A percentile compares a stretch with the other conserved stretches of the same genome.
phyloP scores from a whole-genome alignment of 2,888 invertebrate genomes.

The Petrophora chlorosata region DNA sequence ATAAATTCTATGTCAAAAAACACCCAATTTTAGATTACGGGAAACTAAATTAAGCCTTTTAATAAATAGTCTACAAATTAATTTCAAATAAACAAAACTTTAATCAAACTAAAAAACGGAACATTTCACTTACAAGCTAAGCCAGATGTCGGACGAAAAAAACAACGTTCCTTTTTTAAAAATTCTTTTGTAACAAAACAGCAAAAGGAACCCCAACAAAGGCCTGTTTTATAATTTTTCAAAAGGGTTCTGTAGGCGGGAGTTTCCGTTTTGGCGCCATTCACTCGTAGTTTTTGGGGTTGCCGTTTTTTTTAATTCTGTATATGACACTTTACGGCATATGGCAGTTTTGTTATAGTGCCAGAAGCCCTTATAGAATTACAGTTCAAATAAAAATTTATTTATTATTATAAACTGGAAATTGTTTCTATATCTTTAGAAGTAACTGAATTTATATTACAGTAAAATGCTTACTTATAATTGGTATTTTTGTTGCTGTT shows the following conservation, averaged over 20 bases:
- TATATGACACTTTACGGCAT: slow-evolving; percentile 48
- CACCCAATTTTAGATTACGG: too few relatives aligned
- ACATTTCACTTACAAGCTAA: slow-evolving; percentile 15
- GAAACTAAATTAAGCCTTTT: too few relatives aligned
- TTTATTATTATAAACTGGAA: too few relatives aligned
- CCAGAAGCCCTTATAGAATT: too few relatives aligned
- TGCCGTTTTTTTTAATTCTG: slow-evolving; percentile 33
- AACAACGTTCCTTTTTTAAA: slow-evolving; percentile 25
- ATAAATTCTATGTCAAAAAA: too few relatives aligned
- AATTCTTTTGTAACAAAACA: slow-evolving; percentile 41
- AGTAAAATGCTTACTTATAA: too few relatives aligned
- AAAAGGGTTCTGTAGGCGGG: slow-evolving; percentile 59
- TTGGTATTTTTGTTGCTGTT: too few relatives aligned
- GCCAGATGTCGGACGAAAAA: slow-evolving; percentile 41
- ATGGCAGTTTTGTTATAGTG: slow-evolving; percentile 50
- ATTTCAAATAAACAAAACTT: background rate
- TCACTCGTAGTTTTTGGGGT: slow-evolving; percentile 42
- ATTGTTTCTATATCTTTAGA: too few relatives aligned
- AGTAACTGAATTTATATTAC: too few relatives aligned
- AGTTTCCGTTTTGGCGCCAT: slow-evolving; percentile 38
- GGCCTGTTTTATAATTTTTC: slow-evolving; percentile 55
- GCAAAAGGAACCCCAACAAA: slow-evolving; percentile 36
- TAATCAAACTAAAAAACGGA: background rate
- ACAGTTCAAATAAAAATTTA: too few relatives aligned
- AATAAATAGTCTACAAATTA: too few relatives aligned